phyloP scores from a whole-genome alignment of 1,140 invertebrate genomes.

The Kradibia gibbosae region DNA sequence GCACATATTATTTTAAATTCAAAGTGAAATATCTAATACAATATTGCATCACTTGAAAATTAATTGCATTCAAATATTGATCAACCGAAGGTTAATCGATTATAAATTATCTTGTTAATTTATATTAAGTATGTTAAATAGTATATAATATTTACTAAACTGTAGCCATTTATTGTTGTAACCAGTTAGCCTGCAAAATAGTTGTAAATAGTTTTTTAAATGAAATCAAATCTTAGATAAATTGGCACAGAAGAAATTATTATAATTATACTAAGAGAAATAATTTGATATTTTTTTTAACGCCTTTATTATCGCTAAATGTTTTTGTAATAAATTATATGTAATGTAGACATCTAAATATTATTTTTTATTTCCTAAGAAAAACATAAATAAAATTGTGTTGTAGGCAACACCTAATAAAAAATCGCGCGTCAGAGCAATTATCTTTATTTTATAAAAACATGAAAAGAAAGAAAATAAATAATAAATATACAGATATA shows the following conservation, averaged over 20 bases:
- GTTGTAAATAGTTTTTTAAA: conserved; percentile 5
- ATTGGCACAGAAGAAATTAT: conserved; percentile 39
- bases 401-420: no score
- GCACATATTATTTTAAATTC: conserved; percentile 55
- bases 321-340: conserved; percentile 47
- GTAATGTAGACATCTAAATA: neutral
- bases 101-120: conserved; percentile 39
- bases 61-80: conserved; percentile 4
- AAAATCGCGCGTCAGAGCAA: no score
- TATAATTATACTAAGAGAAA: conserved; percentile 44
- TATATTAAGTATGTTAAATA: neutral
- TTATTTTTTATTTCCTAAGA: no score
- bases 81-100: neutral
- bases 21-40: neutral
- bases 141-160: conserved; percentile 13
- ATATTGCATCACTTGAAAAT: neutral
- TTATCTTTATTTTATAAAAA: no score
- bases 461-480: no score
- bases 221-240: conserved; percentile 11
- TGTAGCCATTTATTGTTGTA: conserved; percentile 13
- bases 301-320: conserved; percentile 17
- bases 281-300: conserved; percentile 49
- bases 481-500: no score
- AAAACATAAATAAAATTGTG: no score
- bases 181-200: conserved; percentile 5